Base-by-base conservation (phyloP, 2,797 vertebrate genomes). In the Siniperca undulata region DNA sequence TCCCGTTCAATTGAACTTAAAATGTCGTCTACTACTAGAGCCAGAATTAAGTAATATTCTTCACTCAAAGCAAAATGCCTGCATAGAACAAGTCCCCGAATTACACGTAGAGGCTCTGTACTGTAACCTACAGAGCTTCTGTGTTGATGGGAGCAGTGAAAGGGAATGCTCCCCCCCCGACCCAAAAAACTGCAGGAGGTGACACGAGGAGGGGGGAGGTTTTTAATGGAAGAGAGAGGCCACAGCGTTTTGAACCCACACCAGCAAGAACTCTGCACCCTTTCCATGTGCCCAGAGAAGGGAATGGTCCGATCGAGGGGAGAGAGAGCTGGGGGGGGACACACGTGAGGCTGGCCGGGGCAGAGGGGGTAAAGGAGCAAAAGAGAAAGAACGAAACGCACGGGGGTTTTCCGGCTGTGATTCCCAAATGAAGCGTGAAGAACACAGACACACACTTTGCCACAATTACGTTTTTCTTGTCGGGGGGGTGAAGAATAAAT, bases 381-480 rank as follows among this genome's bases (percentile, higher is more conserved):
- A 65, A 74, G 61, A 70, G 81, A 88, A 74, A 77, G 70, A 84
- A 82, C 71, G 70, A 91, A 92, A 86, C 53, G 6, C 70, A 81
- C 7, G 22, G 78, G 64, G 87, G 76, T 87, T 91, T 84, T 91
- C 92, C 38, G 86, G 88, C 89, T 82, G 72, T 36, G 82, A 87
- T 90, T 93, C 75, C 83, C 71, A 88, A 94, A 88, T 86, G 81
- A 92, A 93, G 92, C 79, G 46, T 91, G 90, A 94, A 92, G 86
- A 88, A 90, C 91, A 89, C 83, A 67, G 64, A 83, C 86, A 86
- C 84, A 84, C 72, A 73, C 76, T 69, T 13, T 14, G 71, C 67
- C 83, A 87, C 84, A 88, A 81, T 86, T 64, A 87, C 46, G 30
- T 56, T 86, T 64, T 78, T 87, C 59, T 81, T 83, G 52, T 66